Evolutionary conservation across 2,797 vertebrate species (phyloP), one percentile per base, ranked within the genome.

Genomic region (Diceros bicornis): DNA sequence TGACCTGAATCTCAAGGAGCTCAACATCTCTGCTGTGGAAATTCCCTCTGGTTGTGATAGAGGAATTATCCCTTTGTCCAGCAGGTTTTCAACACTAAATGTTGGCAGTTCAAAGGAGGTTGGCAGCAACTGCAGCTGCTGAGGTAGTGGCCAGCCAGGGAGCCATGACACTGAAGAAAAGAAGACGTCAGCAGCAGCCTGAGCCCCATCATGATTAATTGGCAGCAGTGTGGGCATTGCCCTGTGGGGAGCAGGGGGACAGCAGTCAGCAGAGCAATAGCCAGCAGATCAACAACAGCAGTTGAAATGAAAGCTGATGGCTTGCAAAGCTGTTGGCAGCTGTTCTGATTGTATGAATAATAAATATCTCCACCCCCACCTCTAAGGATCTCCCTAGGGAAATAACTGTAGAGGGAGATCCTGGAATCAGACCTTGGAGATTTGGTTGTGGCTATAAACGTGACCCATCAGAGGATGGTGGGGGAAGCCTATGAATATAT

Each of bases 121-220:
- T 61, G 77, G 66, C 37, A 71, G 66, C 52, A 27, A 50, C 52
- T 27, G 64, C 77, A 61, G 89, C 32, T 82, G 89, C 89, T 82
- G 89, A 71, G 55, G 66, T 61, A 82, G 52, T 71, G 66, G 32
- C 55, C 77, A 34, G 78, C 68, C 89, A 71, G 55, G 55, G 55
- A 83, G 89, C 78, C 66, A 23, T 83, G 89, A 61, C 41, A 34
- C 75, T 83, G 89, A 72, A 62, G 62, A 81, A 81, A 44, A 91
- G 71, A 77, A 14, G 37, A 68, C 52, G 78, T 83, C 78, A 91
- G 89, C 78, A 72, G 41, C 66, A 83, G 32, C 41, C 41, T 50
- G 55, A 83, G 32, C 41, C 68, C 52, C 23, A 5, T 72, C 17
- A 37, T 72, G 32, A 82, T 82, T 71, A 34, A 21, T 37, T 91